Base-by-base conservation (phyloP, 2,888 invertebrate species). In the Plagodis pulveraria region DNA sequence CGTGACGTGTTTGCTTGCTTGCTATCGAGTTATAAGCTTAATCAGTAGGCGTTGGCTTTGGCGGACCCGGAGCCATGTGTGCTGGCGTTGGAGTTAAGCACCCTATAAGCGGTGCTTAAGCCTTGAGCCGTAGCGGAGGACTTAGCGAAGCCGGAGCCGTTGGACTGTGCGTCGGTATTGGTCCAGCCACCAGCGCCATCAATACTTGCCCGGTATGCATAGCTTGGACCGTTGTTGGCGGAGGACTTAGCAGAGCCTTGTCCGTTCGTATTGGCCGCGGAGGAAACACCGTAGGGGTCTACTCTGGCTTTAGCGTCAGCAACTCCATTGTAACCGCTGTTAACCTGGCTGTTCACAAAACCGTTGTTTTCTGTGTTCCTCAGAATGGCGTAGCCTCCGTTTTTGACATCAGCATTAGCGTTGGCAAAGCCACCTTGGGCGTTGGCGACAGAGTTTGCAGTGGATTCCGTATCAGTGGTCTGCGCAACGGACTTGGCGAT, bases 1-100 rank as follows among this genome's bases (percentile, higher is more conserved):
- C 91, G 87, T 89, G 80, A 77, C 83, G 84, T 90, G 74, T 73
- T 86, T 89, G 91, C 87, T 77, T 45, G 50, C 59, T 50, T 22
- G 45, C 44, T 34, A 45, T 34, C 42, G 60, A 50, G 51, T 45
- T 5, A 12, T 32, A 7, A 40, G 61, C 62, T 82, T 71, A 91
- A 36, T 67, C 70, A 67, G 41, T 76, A 73, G 5, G 91, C 88
- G 56, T 86, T 81, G 56, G 91, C 85, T 42, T 73, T 77, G 5
- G 91, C 87, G 8, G 78, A 75, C 51, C 89, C 90, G 53, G 63
- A 71, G 36, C 84, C 83, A 40, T 68, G 72, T 10, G 81, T 75
- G 70, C 80, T 84, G 36, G 83, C 86, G 4, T 77, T 75, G 1
- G 88, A 80, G 78, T 87, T 83, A 48, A 81, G 76, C 12, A 83